Conservation (phyloP, 2,797 vertebrate species). For the Squalus acanthias region DNA sequence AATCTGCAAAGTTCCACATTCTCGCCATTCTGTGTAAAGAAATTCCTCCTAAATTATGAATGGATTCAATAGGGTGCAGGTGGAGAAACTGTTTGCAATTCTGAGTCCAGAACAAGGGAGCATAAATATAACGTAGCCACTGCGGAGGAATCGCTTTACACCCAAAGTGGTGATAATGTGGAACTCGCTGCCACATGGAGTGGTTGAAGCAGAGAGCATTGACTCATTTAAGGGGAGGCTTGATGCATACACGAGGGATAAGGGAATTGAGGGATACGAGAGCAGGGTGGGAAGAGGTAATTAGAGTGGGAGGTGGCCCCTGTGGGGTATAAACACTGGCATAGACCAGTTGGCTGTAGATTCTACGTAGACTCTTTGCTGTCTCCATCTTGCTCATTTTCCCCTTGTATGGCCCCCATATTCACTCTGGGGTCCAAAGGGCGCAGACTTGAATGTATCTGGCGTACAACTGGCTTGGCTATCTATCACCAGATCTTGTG, state of each 20-base stretch:
- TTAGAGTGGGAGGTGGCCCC: background rate
- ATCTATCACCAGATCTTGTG: background rate
- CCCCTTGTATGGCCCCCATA: background rate
- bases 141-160: background rate
- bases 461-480: background rate
- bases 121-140: background rate
- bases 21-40: background rate
- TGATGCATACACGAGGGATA: background rate
- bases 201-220: background rate
- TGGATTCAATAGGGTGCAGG: background rate
- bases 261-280: background rate
- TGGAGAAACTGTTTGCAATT: background rate
- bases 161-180: background rate
- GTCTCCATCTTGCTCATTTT: background rate
- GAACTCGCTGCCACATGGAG: background rate
- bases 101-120: background rate
- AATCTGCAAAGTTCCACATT: background rate
- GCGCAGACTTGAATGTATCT: background rate
- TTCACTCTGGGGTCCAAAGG: background rate
- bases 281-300: background rate
- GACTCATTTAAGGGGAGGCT: background rate
- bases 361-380: background rate
- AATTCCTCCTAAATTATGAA: background rate
- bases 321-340: background rate
- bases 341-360: background rate